Percentiles rank a stretch among this genome's conserved stretches.
Conservation (phyloP, 2,797 vertebrate species). For the Orestias chungarensis region DNA sequence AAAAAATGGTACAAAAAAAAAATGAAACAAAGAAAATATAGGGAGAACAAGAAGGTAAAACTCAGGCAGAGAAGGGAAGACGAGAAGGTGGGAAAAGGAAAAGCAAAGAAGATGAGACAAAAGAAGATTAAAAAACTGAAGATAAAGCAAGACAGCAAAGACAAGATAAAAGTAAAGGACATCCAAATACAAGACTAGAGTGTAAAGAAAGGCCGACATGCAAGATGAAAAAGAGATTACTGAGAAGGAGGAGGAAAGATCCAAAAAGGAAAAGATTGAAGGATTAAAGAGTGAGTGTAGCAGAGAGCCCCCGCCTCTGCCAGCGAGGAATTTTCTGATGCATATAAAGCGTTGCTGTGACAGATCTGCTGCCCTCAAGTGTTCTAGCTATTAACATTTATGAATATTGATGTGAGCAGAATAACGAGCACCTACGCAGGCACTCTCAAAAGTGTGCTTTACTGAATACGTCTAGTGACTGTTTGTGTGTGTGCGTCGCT, state of each 20-base stretch:
- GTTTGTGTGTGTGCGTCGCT: constrained; percentile 2
- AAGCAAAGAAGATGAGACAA: constrained; percentile 2
- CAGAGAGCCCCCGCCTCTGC: not conserved
- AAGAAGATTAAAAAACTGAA: constrained; percentile 24
- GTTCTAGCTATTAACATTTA: constrained; percentile 68
- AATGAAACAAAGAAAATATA: not conserved
- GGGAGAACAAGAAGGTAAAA: constrained; percentile 1
- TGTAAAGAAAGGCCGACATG: not conserved
- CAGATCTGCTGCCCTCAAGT: constrained; percentile 63
- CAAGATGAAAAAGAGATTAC: constrained; percentile 1
- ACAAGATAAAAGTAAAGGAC: constrained; percentile 37
- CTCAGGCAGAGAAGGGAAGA: constrained; percentile 8
- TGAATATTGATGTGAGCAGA: constrained; percentile 67
- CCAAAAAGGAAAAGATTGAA: constrained; percentile 10
- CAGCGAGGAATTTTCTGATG: constrained; percentile 40
- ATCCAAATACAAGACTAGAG: not conserved
- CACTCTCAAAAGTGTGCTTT: constrained; percentile 28
- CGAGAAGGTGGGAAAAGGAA: not conserved
- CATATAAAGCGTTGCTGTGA: constrained; percentile 50
- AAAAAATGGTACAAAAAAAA: not conserved
- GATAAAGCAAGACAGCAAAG: constrained; percentile 8
- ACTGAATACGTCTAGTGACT: constrained; percentile 13
- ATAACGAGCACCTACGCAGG: constrained; percentile 57
- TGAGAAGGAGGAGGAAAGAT: not conserved
- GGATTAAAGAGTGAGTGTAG: constrained; percentile 12